Conservation (phyloP, 2,888 invertebrate species). For the Blera fallax region DNA sequence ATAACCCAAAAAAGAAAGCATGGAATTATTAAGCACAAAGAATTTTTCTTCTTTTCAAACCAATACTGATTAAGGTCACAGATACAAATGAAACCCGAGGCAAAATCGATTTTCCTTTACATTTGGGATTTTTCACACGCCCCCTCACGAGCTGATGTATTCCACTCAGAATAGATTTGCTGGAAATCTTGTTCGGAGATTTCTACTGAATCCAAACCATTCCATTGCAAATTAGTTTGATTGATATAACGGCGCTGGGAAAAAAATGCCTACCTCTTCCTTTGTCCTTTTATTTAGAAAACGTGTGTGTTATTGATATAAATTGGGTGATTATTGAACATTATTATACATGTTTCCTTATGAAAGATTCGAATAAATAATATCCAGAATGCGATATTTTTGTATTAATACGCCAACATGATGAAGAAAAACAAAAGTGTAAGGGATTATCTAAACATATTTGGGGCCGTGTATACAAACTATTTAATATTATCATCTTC, state of each 20-base stretch:
- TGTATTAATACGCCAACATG: not conserved
- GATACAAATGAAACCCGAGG: not conserved
- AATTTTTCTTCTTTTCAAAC: not conserved
- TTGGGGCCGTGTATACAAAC: too few relatives aligned
- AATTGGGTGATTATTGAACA: not conserved
- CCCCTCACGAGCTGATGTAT: not conserved
- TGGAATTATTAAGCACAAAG: not conserved
- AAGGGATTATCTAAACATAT: too few relatives aligned
- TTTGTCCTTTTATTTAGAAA: not conserved
- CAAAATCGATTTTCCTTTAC: not conserved
- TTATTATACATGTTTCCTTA: not conserved
- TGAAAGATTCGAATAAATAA: not conserved
- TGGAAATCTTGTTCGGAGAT: not conserved
- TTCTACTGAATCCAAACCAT: not conserved
- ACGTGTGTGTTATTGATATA: not conserved
- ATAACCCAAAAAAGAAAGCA: not conserved
- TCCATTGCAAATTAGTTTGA: not conserved
- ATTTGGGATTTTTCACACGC: not conserved
- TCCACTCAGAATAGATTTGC: not conserved
- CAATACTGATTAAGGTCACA: not conserved
- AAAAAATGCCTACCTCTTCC: not conserved
- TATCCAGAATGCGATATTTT: not conserved
- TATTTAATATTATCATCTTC: too few relatives aligned
- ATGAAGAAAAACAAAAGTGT: not conserved
- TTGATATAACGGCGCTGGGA: not conserved